Conservation (phyloP, 2,888 invertebrate species). For the Scrobipalpa atriplicella region DNA sequence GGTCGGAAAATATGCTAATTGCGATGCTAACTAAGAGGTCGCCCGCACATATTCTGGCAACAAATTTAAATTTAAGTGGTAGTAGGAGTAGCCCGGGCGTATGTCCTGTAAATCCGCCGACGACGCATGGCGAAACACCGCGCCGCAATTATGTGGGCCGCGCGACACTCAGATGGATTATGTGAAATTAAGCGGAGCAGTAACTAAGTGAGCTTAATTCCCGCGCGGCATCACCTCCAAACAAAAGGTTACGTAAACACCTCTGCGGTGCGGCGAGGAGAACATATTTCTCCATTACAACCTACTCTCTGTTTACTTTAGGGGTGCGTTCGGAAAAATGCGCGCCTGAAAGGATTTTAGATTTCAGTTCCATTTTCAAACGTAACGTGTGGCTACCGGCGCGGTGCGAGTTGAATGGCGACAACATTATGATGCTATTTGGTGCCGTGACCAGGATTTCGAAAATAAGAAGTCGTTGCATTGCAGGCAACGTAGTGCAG, state of each 20-base stretch:
- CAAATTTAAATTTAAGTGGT: constrained; percentile 17
- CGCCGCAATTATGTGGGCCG: constrained; percentile 71
- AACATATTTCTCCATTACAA: constrained; percentile 36
- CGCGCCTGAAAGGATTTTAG: background rate
- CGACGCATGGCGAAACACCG: constrained; percentile 65
- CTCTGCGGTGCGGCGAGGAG: constrained; percentile 32
- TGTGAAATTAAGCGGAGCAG: constrained; percentile 71
- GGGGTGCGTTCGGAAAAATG: constrained; percentile 20
- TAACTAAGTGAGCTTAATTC: constrained; percentile 71
- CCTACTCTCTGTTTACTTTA: constrained; percentile 26
- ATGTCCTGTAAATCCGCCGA: constrained; percentile 56
- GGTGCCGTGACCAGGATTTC: constrained; percentile 9
- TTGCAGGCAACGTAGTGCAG: background rate
- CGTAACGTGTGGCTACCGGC: background rate
- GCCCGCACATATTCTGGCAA: background rate
- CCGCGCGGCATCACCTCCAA: constrained; percentile 48
- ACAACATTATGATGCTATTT: background rate
- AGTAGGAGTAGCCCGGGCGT: constrained; percentile 26
- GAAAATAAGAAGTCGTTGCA: background rate
- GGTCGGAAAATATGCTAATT: constrained; percentile 11
- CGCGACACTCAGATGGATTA: constrained; percentile 75
- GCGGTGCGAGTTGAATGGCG: background rate
- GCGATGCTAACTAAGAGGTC: constrained; percentile 6
- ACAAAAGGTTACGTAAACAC: constrained; percentile 41
- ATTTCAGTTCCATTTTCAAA: constrained; percentile 4